Conservation (phyloP, 2,888 invertebrate genomes). For the Acanthosepion pharaonis region DNA sequence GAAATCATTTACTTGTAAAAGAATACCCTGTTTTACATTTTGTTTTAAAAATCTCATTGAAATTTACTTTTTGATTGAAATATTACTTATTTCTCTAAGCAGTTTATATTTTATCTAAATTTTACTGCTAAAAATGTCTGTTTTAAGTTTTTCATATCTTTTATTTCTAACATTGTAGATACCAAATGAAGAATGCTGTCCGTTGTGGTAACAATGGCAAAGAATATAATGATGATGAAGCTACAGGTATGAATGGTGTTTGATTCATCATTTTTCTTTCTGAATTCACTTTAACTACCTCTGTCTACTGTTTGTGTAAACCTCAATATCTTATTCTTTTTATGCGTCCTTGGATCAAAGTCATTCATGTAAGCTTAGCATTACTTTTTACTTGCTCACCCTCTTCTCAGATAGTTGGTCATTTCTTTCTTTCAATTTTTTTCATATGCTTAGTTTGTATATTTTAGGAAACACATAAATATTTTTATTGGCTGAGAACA, state of each 20-base stretch:
- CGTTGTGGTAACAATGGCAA: constrained; percentile 44
- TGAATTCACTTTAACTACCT: not conserved
- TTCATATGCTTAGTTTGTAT: not conserved
- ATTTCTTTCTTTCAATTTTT: not conserved
- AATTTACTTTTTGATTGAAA: not conserved
- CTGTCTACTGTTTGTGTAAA: constrained; percentile 36
- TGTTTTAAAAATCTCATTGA: not conserved
- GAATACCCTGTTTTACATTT: not conserved
- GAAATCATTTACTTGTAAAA: no score
- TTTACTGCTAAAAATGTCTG: not conserved
- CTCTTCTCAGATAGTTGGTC: not conserved
- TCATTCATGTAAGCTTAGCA: constrained; percentile 40
- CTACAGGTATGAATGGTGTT: constrained; percentile 40
- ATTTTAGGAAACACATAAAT: not conserved
- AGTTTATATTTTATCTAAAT: not conserved
- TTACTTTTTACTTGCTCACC: constrained; percentile 24
- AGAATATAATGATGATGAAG: constrained; percentile 46
- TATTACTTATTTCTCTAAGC: not conserved
- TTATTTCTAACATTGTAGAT: constrained; percentile 35
- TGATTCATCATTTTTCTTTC: constrained; percentile 24
- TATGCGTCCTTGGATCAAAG: constrained; percentile 37
- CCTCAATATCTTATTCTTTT: not conserved
- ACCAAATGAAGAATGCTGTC: constrained; percentile 43
- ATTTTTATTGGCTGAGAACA: not conserved
- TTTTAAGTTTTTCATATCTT: not conserved